Evolutionary conservation across 2,797 vertebrate species (phyloP).

Genomic region (Eleutherodactylus coqui): DNA sequence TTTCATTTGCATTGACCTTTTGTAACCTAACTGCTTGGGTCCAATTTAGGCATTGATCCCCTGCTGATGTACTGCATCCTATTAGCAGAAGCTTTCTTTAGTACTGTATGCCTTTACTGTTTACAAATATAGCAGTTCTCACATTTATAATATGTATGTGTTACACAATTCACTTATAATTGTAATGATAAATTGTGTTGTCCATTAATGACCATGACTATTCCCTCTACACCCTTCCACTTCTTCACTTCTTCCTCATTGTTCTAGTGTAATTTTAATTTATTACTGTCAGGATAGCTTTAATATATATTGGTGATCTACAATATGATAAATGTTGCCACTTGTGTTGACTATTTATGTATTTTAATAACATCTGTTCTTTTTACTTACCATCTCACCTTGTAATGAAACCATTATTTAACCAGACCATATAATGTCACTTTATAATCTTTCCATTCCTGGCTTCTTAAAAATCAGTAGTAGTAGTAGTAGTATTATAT

Average conservation of each 20-base stretch:
- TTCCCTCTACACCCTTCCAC: constrained; percentile 49
- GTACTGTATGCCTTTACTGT: constrained; percentile 12
- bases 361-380: constrained; percentile 9
- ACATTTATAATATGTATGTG: constrained; percentile 25
- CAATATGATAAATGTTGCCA: constrained; percentile 70
- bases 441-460: not conserved
- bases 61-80: constrained; percentile 8
- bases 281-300: constrained; percentile 68
- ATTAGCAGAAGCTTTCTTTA: not conserved
- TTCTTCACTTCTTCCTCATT: constrained; percentile 12
- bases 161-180: constrained; percentile 66
- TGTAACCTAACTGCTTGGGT: constrained; percentile 35
- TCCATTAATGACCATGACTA: constrained; percentile 66
- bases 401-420: not conserved
- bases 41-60: constrained; percentile 24
- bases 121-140: not conserved
- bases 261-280: constrained; percentile 68
- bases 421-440: not conserved
- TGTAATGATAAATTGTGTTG: constrained; percentile 68
- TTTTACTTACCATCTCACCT: too few relatives aligned
- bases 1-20: constrained; percentile 30
- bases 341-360: constrained; percentile 20
- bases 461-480: not conserved
- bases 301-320: constrained; percentile 72
- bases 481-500: too few relatives aligned